Evolutionary conservation across 2,797 vertebrate genomes (phyloP), one percentile per base, ranked within the genome.

Genomic region (Chloroceryle inda): DNA sequence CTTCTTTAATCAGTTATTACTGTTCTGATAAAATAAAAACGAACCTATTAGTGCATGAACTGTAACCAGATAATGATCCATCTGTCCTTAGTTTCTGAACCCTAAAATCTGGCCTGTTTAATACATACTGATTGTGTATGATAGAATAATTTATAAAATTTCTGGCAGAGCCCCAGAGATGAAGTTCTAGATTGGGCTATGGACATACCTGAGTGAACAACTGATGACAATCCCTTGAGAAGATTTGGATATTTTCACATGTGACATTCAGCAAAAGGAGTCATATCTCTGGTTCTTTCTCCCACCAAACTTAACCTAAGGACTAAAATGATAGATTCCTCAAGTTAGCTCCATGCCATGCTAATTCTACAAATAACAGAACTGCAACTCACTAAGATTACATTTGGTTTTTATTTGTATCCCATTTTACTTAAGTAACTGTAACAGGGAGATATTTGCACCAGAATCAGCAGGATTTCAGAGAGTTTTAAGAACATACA

Each of bases 231-330:
- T 75, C 85, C 83, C 81, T 95, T 6, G 16, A 89, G 92, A 95
- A 37, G 53, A 53, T 84, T 52, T 78, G 24, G n/a, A 78, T 94
- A 82, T 92, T 97, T 97, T 97, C 95, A 96, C 78, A 82, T 81
- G 79, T 96, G 78, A 63, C 44, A 94, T 97, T 90, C 53, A 86
- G 69, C 81, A 91, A 96, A 97, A 97, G 95, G 80, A 97, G 77
- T 91, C 89, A 4, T 85, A 55, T 67, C 77, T 96, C 20, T 78
- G 83, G 96, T 95, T 94, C 75, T 95, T 93, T 95, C 62, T 88
- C 79, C 84, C 90, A 82, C 16, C 64, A 92, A 92, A 82, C 35
- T 79, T 90, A 80, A 80, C 18, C 27, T 63, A 76, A 80, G 26
- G 29, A 83, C 50, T 64, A 71, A 67, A 83, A 73, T 47, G 8